phyloP scores from a whole-genome alignment of 2,888 invertebrate genomes.

The Altica lythri region DNA sequence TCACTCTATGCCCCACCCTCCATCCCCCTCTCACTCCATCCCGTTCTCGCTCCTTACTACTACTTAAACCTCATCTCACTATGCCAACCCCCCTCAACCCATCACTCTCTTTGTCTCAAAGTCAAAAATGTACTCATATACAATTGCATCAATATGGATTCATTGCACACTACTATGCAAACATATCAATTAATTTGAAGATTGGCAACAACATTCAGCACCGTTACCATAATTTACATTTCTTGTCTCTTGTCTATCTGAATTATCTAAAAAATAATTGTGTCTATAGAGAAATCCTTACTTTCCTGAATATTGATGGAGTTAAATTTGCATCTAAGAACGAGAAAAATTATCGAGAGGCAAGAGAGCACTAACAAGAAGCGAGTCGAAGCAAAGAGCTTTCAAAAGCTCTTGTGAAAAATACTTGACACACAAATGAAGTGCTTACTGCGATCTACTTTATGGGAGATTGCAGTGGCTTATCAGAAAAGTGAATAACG shows the following conservation, averaged over 20 bases:
- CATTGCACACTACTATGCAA: too few relatives aligned
- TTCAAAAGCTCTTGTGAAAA: slow-evolving; percentile 21
- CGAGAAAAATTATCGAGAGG: slow-evolving; percentile 23
- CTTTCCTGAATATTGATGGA: slow-evolving; percentile 16
- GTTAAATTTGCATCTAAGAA: slow-evolving; percentile 19
- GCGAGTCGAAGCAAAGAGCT: slow-evolving; percentile 20
- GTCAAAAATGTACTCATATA: too few relatives aligned
- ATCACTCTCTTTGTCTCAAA: too few relatives aligned
- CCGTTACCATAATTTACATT: slow-evolving; percentile 8
- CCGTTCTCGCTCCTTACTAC: too few relatives aligned
- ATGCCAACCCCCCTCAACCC: too few relatives aligned
- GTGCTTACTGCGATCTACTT: slow-evolving; percentile 25
- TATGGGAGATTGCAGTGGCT: slow-evolving; percentile 12
- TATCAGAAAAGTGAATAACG: background rate
- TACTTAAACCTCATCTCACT: too few relatives aligned
- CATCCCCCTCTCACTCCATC: too few relatives aligned
- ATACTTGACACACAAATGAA: slow-evolving; percentile 26
- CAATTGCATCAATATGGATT: too few relatives aligned
- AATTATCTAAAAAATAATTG: slow-evolving; percentile 13
- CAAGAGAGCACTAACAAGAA: slow-evolving; percentile 24
- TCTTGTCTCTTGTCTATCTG: background rate
- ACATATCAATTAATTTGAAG: too few relatives aligned
- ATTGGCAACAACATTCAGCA: too few relatives aligned
- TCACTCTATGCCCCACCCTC: too few relatives aligned
- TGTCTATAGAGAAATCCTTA: slow-evolving; percentile 1